Base-by-base conservation (phyloP, 2,888 invertebrate species). In the Tanaodytes sp. region DNA sequence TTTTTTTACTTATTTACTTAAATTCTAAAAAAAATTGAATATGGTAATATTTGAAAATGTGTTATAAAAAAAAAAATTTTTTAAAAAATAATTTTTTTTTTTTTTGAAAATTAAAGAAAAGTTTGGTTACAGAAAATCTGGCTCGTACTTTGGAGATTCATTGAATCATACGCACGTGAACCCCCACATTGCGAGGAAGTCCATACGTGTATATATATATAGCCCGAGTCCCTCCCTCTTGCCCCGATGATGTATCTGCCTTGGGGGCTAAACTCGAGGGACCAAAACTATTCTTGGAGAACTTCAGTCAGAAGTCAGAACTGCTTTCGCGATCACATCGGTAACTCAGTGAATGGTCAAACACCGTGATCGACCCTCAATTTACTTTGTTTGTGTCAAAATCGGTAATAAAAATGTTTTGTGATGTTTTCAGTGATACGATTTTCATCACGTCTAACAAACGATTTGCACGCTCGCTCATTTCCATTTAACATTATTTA, bases 211-310 rank as follows among this genome's bases (percentile, higher is more conserved):
- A 68, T 70, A 77, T 77, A 78, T 76, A 77, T 45, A 73, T 48
- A 54, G 65, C n/a, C n/a, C n/a, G n/a, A n/a, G n/a, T n/a, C n/a
- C n/a, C n/a, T 71, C 74, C 76, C 72, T 72, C 71, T 71, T 72
- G 73, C 74, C 69, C 73, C 68, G 55, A 40, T 48, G 65, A 62
- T 66, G 67, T 73, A 64, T 72, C 67, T 51, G 65, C 71, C 65
- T 69, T 64, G 72, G 77, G 75, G 76, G 77, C 76, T 74, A 74
- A 77, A 77, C 74, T 73, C 73, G 76, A 77, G 74, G 75, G 79
- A 78, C 73, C 77, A 76, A 76, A 72, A 75, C 83, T 84, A 84
- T 84, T 84, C 84, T 84, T 84, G 80, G 84, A 84, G 82, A 23
- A 23, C 23, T 23, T 23, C 23, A 78, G 80, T 82, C 80, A 78